phyloP scores from a whole-genome alignment of 2,797 vertebrate species.

The Phataginus tetradactyla region DNA sequence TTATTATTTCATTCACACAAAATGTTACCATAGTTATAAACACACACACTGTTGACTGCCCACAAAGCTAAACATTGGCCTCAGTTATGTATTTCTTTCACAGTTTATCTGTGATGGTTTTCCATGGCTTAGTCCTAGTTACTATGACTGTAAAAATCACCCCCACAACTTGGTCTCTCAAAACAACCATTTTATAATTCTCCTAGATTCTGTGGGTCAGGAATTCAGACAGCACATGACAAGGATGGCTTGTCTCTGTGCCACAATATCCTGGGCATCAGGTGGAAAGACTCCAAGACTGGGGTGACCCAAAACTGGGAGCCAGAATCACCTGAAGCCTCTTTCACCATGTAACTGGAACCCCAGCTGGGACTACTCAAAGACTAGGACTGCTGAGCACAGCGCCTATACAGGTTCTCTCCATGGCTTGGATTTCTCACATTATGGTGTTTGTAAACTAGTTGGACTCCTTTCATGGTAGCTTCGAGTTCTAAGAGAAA shows the following conservation, averaged over 20 bases:
- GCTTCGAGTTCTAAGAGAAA: background rate
- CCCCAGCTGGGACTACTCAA: background rate
- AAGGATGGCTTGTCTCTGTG: background rate
- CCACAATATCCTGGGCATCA: background rate
- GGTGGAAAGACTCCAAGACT: background rate
- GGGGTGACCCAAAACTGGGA: background rate
- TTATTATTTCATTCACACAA: background rate
- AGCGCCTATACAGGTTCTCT: background rate
- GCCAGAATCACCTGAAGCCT: background rate
- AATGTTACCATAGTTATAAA: constrained; percentile 19
- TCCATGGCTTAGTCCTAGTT: background rate
- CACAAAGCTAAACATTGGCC: background rate
- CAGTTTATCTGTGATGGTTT: background rate
- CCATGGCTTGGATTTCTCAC: background rate
- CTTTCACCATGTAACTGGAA: background rate
- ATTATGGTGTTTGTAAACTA: background rate
- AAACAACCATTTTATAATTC: background rate
- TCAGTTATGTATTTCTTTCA: background rate
- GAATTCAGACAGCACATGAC: background rate
- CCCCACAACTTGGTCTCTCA: background rate
- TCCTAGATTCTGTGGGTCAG: background rate
- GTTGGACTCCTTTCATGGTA: background rate
- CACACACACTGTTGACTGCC: background rate
- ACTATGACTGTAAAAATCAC: background rate
- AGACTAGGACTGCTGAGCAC: background rate